Evolutionary conservation across 2,113 vertebrate species (phyloP).

Genomic region (Ondatra zibethicus): DNA sequence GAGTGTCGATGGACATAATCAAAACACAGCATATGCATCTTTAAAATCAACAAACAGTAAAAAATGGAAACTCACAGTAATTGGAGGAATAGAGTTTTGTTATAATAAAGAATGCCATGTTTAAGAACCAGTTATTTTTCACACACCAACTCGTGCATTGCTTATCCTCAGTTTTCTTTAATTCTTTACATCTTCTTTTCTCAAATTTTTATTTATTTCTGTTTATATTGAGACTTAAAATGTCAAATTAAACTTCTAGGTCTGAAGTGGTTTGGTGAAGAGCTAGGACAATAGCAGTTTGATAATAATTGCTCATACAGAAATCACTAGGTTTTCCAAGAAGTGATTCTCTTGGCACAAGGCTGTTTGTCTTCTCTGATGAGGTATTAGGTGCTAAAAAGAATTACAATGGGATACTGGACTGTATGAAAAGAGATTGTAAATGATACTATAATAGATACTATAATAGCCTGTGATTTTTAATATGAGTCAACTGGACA

Average conservation of each 20-base stretch:
- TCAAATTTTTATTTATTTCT: neutral
- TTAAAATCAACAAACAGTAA: neutral
- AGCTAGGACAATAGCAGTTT: neutral
- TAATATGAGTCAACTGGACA: neutral
- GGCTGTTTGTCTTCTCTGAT: neutral
- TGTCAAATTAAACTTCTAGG: neutral
- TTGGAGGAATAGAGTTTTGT: neutral
- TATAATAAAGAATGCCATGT: neutral
- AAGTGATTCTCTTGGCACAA: neutral
- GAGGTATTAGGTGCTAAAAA: neutral
- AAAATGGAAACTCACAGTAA: neutral
- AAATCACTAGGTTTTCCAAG: neutral
- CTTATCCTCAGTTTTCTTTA: neutral
- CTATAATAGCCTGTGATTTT: neutral
- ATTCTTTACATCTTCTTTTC: neutral
- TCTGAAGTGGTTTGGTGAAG: neutral
- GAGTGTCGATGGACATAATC: no score
- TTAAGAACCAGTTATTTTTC: conserved; percentile 5
- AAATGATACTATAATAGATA: conserved; percentile 10
- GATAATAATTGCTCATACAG: neutral
- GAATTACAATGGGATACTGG: neutral
- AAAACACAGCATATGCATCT: neutral
- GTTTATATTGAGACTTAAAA: neutral
- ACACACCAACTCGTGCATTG: neutral
- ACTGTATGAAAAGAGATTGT: neutral